phyloP scores from a whole-genome alignment of 1,140 invertebrate genomes.

The Parapsyche elsis region DNA sequence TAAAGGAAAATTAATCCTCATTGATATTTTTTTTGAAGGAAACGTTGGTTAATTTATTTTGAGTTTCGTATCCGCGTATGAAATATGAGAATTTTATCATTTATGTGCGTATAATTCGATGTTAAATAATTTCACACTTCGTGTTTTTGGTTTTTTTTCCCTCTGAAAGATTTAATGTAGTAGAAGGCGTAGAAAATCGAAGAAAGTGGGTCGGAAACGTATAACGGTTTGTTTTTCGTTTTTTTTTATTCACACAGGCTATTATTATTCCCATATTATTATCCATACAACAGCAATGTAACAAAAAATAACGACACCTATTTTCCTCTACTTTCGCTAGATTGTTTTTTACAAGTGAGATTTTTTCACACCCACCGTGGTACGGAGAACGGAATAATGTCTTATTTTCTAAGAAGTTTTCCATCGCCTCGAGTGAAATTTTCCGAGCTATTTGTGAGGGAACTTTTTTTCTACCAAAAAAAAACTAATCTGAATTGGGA shows the following conservation, averaged over 20 bases:
- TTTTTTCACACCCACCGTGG: constrained; percentile 10
- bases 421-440: constrained; percentile 37
- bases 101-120: background rate
- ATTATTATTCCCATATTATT: constrained; percentile 44
- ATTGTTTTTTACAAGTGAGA: constrained; percentile 38
- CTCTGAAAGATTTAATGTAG: constrained; percentile 6
- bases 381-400: constrained; percentile 34
- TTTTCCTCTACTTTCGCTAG: constrained; percentile 38
- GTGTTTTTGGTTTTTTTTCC: constrained; percentile 7
- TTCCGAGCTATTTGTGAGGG: constrained; percentile 40
- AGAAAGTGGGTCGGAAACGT: constrained; percentile 29
- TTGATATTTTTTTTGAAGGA: too few species aligned
- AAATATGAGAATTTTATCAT: background rate
- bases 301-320: constrained; percentile 48
- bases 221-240: constrained; percentile 21
- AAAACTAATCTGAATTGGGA: constrained; percentile 35
- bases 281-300: constrained; percentile 36
- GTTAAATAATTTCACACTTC: constrained; percentile 7
- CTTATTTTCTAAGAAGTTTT: constrained; percentile 47
- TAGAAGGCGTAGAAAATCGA: constrained; percentile 8
- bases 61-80: background rate
- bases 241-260: constrained; percentile 17
- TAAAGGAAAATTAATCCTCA: too few species aligned
- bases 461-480: constrained; percentile 28
- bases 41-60: too few species aligned